phyloP scores from a whole-genome alignment of 2,797 vertebrate species.

The Tragelaphus oryx region DNA sequence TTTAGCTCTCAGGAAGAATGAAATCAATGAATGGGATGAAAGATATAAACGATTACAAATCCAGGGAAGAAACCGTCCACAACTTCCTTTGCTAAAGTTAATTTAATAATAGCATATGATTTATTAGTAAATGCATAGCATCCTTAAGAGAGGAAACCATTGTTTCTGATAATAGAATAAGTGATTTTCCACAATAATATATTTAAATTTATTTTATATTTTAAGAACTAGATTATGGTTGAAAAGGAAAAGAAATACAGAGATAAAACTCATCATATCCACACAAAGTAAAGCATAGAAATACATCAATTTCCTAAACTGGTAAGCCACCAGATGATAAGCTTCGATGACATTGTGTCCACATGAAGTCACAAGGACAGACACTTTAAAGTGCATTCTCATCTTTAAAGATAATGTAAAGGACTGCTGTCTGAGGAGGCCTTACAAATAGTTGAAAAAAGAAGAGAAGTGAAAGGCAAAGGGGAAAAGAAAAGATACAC shows the following conservation, averaged over 20 bases:
- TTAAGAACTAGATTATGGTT: constrained; percentile 9
- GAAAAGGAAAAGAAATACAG: constrained; percentile 23
- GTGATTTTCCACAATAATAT: not conserved
- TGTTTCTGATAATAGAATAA: constrained; percentile 19
- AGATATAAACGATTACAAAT: constrained; percentile 30
- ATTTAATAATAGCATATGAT: constrained; percentile 44
- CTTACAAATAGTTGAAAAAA: not conserved
- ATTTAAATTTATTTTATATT: constrained; percentile 24
- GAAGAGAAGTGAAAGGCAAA: not conserved
- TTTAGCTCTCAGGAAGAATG: constrained; percentile 4
- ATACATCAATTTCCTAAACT: constrained; percentile 27
- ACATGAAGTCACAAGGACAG: constrained; percentile 2
- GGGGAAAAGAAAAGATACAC: not conserved
- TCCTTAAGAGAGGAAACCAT: not conserved
- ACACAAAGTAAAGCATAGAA: constrained; percentile 9
- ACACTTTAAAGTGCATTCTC: constrained; percentile 21
- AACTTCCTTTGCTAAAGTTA: constrained; percentile 30
- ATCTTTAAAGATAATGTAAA: constrained; percentile 21
- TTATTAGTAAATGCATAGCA: not conserved
- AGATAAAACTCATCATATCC: constrained; percentile 26
- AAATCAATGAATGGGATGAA: constrained; percentile 33
- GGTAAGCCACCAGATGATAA: not conserved
- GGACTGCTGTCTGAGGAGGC: not conserved
- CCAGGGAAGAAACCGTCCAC: constrained; percentile 29
- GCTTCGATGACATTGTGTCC: not conserved